Conservation (phyloP, 2,888 invertebrate genomes). For the Callyntrura sp. region DNA sequence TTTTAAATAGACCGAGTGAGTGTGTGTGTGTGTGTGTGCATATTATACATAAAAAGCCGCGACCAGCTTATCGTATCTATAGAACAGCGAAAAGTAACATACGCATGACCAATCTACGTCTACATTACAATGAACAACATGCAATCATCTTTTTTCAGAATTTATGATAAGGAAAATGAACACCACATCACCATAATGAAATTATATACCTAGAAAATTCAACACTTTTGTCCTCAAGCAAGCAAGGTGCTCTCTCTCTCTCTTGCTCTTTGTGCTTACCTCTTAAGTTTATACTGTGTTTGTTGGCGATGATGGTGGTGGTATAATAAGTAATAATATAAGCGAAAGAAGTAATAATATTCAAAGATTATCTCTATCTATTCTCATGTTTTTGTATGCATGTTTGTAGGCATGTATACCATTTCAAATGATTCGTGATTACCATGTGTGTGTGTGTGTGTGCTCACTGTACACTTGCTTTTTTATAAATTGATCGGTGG, state of each 20-base stretch:
- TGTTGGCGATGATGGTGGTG: not conserved
- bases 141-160: conserved; percentile 45
- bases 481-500: conserved; percentile 31
- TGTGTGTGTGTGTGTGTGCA: not conserved
- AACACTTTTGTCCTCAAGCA: conserved; percentile 61
- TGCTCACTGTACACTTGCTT: not conserved
- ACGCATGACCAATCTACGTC: not conserved
- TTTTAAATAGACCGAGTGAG: not conserved
- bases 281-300: not conserved
- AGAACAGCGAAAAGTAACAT: not conserved
- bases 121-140: conserved; percentile 30
- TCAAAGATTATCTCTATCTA: conserved; percentile 1
- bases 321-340: not conserved
- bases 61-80: conserved; percentile 4
- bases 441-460: conserved; percentile 6
- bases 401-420: not conserved
- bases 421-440: conserved; percentile 50
- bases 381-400: conserved; percentile 2
- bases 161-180: conserved; percentile 54
- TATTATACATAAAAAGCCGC: not conserved
- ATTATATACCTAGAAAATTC: conserved; percentile 51
- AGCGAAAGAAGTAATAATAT: conserved; percentile 9
- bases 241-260: conserved; percentile 8
- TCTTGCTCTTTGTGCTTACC: not conserved
- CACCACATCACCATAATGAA: conserved; percentile 39